A percentile compares a stretch with the other conserved stretches of the same genome.
These are phyloP conservation scores for Zoanthus gigantus DNA, from an alignment of 92 coral and sea anemone species.

Conservation along the genomic window DNA sequence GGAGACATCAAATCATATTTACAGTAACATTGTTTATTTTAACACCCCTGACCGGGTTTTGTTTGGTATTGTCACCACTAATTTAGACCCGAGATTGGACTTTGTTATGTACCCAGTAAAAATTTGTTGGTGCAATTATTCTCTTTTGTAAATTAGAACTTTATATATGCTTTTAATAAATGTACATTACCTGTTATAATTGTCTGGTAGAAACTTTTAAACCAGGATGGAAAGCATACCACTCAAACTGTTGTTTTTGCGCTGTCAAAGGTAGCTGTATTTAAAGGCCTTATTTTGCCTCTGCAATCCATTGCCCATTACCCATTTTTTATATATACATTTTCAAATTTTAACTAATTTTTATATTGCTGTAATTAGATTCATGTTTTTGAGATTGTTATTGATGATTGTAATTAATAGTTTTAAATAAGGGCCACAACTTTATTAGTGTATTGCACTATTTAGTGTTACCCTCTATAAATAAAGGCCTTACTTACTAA, in stretches of 20 bases:
- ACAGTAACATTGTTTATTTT: not conserved
- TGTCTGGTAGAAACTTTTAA: constrained; percentile 10
- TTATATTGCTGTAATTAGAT: too few relatives aligned
- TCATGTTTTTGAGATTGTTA: too few relatives aligned
- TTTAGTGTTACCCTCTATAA: too few relatives aligned
- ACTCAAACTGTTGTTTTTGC: constrained; percentile 3
- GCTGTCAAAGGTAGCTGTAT: not conserved
- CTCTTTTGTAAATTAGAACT: not conserved
- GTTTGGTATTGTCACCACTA: not conserved
- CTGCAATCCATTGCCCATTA: constrained; percentile 37
- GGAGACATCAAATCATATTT: not conserved
- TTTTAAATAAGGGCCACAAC: too few relatives aligned
- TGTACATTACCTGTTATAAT: not conserved
- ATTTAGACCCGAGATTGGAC: not conserved
- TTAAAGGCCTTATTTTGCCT: not conserved
- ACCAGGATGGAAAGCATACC: constrained; percentile 15
- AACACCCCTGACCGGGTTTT: too few relatives aligned
- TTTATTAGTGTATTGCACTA: too few relatives aligned
- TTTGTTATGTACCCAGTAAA: not conserved
- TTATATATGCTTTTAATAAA: too few relatives aligned
- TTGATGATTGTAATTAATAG: too few relatives aligned
- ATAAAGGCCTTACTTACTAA: too few relatives aligned
- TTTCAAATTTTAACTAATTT: too few relatives aligned
- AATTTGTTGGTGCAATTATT: too few relatives aligned
- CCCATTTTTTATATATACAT: too few relatives aligned